Base-by-base conservation (phyloP, 2,797 vertebrate species). In the Salarias fasciatus region DNA sequence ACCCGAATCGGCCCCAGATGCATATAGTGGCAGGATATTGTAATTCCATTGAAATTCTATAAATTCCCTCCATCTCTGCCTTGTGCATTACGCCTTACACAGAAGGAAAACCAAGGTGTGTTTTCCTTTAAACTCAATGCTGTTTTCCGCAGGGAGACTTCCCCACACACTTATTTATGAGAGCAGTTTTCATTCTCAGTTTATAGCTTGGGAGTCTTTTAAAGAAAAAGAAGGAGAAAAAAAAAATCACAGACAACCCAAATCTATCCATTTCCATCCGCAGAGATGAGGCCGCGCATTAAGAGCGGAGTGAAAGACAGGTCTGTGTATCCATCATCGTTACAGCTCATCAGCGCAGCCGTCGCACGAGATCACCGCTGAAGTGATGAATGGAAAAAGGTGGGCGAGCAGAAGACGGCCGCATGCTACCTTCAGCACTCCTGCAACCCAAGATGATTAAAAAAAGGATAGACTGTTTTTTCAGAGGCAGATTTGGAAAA, bases 271-370 rank as follows among this genome's bases (percentile, higher is more conserved):
- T 66, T 70, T 48, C 41, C 49, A 36, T 53, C 48, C 33, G 54
- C 12, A 6, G 66, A 58, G 74, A 71, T 42, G 53, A 69, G 49
- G 52, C n/a, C 2, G 12, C 33, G 33, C 61, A 50, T 69, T 50
- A 55, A 53, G 54, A 72, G 50, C 35, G 44, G 59, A 33, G 53
- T 35, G 53, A 18, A 71, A 62, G 57, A 64, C 66, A 53, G 53
- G 65, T 63, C 51, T 62, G 36, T 56, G 53, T 59, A 84, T 87
- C 65, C 63, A 74, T 83, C 76, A 80, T 66, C 13, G 35, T 63
- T 77, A 49, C 64, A 63, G 64, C 79, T 75, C 69, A 83, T 75
- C 69, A 67, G 51, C 59, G 1, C 37, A 40, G 63, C 77, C 9
- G 55, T 69, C 53, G 67, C 61, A 48, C 33, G 53, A 56, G 33